Evolutionary conservation across 2,797 vertebrate genomes (phyloP), one percentile per base, ranked within the genome.

Genomic region (Eleutherodactylus coqui): DNA sequence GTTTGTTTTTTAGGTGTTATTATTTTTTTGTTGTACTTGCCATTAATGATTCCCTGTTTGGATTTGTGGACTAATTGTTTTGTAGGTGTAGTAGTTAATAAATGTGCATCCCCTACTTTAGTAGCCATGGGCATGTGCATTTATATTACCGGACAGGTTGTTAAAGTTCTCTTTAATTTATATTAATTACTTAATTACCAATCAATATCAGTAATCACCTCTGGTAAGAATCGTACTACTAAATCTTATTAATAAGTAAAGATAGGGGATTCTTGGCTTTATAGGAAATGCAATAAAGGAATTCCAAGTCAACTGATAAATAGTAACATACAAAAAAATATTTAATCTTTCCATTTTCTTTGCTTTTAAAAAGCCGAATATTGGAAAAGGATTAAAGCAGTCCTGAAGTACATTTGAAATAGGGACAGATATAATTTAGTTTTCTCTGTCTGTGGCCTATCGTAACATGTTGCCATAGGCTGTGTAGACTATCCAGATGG

Each of bases 401-500:
- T 13, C 47, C 17, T n/a, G 10, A 11, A 69, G 32, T 53, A 41
- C 21, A 29, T 84, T 84, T 67, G 43, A 69, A 69, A 51, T 9
- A 43, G 21, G 38, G 32, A 67, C 75, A 64, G 67, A 85, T 53
- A 29, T 69, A 64, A 55, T 85, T 73, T 76, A 64, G 8, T 64
- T 75, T 84, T 29, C 43, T 47, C 38, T 72, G 16, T 41, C 75
- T 51, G 21, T 43, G 45, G 64, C 32, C 64, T 43, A 43, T 79
- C 58, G 58, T 77, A 85, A 55, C 49, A 51, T 53, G 36, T 73
- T 72, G 84, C 84, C 76, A 79, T 43, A 47, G 67, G 75, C 76
- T 72, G 62, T 72, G 38, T 73, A 21, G 70, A 80, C 41, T 47
- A 45, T 72, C 84, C 77, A 85, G 76, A 85, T 85, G 77, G 67